Evolutionary conservation across 92 coral and sea anemone species (phyloP).

Genomic region (Epizoanthus illoricatus): DNA sequence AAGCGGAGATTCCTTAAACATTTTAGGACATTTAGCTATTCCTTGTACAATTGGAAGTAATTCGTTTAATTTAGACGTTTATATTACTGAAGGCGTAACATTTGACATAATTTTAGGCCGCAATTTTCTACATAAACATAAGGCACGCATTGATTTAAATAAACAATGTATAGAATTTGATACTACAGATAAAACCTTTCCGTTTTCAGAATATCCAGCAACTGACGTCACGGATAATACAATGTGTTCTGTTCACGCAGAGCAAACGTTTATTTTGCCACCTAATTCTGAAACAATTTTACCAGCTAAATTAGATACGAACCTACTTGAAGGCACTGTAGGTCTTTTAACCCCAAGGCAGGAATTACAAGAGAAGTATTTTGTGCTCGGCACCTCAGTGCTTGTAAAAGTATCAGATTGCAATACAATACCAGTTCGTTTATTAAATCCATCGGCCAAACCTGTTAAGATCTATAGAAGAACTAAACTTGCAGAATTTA

Average conservation of each 20-base stretch:
- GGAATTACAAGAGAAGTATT: not conserved
- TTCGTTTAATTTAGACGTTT: not conserved
- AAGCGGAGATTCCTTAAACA: conserved; percentile 12
- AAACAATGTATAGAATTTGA: not conserved
- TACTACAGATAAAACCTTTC: not conserved
- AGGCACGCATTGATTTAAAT: not conserved
- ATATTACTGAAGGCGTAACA: not conserved
- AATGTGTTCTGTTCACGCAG: conserved; percentile 6
- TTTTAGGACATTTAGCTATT: not conserved
- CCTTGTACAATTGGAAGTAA: not conserved
- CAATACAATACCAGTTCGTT: conserved; percentile 6
- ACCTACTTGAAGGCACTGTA: not conserved
- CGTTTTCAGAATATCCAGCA: not conserved
- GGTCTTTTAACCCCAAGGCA: not conserved
- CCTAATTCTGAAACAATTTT: conserved; percentile 11
- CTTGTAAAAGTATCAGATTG: not conserved
- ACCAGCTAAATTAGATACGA: not conserved
- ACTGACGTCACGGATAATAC: not conserved
- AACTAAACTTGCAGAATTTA: not conserved
- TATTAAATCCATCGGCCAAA: not conserved
- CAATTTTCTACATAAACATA: conserved; percentile 1
- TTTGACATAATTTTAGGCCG: conserved; percentile 12
- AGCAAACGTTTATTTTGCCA: conserved; percentile 4
- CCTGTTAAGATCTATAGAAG: not conserved
- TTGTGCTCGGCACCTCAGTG: not conserved